These are phyloP conservation scores for Drosophila paucipuncta DNA, from an alignment of 2,888 invertebrate species.

Conservation along the genomic window DNA sequence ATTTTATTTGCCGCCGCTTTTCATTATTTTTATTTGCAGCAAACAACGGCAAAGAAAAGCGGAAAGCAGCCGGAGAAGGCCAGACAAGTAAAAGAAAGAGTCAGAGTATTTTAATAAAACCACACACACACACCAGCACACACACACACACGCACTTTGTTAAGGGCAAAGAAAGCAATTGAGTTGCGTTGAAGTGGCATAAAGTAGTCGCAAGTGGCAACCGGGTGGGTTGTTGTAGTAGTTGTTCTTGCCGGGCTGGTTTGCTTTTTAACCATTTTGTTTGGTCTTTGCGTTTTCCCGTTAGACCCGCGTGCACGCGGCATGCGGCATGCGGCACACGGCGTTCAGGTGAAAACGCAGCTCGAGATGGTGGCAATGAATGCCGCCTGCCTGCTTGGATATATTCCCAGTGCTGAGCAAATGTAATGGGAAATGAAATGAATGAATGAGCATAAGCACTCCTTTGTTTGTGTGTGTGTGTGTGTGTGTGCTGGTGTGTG, in stretches of 20 bases:
- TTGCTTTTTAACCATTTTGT: slow-evolving; percentile 80
- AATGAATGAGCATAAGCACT: slow-evolving; percentile 81
- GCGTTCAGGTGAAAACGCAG: slow-evolving; percentile 54
- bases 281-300: slow-evolving; percentile 67
- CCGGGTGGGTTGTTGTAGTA: slow-evolving; percentile 40
- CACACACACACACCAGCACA: slow-evolving; percentile 35
- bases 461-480: slow-evolving; percentile 54
- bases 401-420: slow-evolving; percentile 26
- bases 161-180: slow-evolving; percentile 76
- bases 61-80: slow-evolving; percentile 38
- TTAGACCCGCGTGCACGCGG: slow-evolving; percentile 32
- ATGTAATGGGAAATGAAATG: slow-evolving; percentile 81
- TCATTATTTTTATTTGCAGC: slow-evolving; percentile 71
- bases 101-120: slow-evolving; percentile 74
- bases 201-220: slow-evolving; percentile 77
- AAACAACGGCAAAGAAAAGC: slow-evolving; percentile 46
- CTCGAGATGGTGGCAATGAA: slow-evolving; percentile 48
- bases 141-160: slow-evolving; percentile 48
- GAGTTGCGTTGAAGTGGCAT: slow-evolving; percentile 81
- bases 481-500: slow-evolving; percentile 31
- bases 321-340: slow-evolving; percentile 14
- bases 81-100: slow-evolving; percentile 31
- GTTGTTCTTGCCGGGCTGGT: slow-evolving; percentile 45
- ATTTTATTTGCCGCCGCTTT: slow-evolving; percentile 79
- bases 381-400: slow-evolving; percentile 14